phyloP scores from a whole-genome alignment of 2,888 invertebrate species.

The Ormyrus rosae region DNA sequence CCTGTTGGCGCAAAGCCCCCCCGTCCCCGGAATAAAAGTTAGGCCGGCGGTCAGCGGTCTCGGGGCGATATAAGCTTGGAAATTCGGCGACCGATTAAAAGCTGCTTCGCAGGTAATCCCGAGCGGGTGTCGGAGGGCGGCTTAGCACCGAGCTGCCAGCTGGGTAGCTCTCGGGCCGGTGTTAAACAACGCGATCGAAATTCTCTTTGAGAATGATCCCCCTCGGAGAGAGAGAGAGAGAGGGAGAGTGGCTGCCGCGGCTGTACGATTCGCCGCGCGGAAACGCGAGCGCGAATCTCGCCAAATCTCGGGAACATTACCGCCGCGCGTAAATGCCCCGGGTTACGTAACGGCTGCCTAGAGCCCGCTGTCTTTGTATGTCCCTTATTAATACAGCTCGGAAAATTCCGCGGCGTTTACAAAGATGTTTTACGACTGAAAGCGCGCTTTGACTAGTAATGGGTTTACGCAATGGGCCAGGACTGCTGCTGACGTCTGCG shows the following conservation, averaged over 20 bases:
- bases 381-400: too few species aligned
- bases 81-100: conserved; percentile 13
- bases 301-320: conserved; percentile 39
- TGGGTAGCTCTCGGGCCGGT: conserved; percentile 28
- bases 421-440: too few species aligned
- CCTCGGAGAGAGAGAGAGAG: neutral
- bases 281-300: neutral
- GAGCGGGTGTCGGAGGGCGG: conserved; percentile 17
- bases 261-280: neutral
- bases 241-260: conserved; percentile 29
- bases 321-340: neutral
- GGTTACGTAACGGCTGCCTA: neutral
- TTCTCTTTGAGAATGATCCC: conserved; percentile 59
- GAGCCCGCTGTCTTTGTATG: neutral
- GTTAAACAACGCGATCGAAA: conserved; percentile 60
- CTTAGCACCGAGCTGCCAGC: conserved; percentile 6
- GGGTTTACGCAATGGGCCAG: too few species aligned
- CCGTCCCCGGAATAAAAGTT: too few species aligned
- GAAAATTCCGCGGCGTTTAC: too few species aligned
- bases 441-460: too few species aligned
- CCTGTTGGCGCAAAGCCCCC: neutral
- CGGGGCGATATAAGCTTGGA: neutral
- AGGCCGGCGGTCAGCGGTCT: too few species aligned
- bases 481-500: too few species aligned
- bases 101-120: conserved; percentile 11